Percentiles rank a stretch among this genome's conserved stretches.
phyloP scores from a whole-genome alignment of 2,888 invertebrate species.

The Luperina nickerlii region DNA sequence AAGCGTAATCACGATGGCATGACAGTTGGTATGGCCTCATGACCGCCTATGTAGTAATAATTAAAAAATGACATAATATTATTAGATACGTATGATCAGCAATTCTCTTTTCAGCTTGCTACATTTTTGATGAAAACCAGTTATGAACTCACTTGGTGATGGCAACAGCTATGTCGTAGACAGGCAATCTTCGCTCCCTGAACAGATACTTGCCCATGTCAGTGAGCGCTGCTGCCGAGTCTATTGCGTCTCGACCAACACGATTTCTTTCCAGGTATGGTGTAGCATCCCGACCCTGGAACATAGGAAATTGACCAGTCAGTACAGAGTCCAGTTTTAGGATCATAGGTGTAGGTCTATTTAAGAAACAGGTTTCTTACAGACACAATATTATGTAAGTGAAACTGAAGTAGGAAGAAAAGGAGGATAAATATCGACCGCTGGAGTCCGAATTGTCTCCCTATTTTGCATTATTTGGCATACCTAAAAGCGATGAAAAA shows the following conservation, averaged over 20 bases:
- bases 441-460: neutral
- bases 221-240: constrained; percentile 98
- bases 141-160: constrained; percentile 96
- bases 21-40: neutral
- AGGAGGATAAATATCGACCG: neutral
- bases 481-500: neutral
- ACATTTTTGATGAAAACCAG: neutral
- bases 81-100: neutral
- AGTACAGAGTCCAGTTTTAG: neutral
- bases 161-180: constrained; percentile 98
- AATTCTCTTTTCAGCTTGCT: neutral
- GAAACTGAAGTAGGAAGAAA: neutral
- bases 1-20: neutral
- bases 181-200: constrained; percentile 97
- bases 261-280: constrained; percentile 98
- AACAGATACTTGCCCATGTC: constrained; percentile 99
- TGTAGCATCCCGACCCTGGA: constrained; percentile 97
- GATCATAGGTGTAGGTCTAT: neutral
- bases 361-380: neutral
- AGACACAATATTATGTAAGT: neutral
- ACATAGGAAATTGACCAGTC: constrained; percentile 39
- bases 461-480: neutral
- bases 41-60: neutral
- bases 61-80: neutral
- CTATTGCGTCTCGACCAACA: constrained; percentile 97